Conservation (phyloP, 2,113 vertebrate species). For the Grallaria varia region DNA sequence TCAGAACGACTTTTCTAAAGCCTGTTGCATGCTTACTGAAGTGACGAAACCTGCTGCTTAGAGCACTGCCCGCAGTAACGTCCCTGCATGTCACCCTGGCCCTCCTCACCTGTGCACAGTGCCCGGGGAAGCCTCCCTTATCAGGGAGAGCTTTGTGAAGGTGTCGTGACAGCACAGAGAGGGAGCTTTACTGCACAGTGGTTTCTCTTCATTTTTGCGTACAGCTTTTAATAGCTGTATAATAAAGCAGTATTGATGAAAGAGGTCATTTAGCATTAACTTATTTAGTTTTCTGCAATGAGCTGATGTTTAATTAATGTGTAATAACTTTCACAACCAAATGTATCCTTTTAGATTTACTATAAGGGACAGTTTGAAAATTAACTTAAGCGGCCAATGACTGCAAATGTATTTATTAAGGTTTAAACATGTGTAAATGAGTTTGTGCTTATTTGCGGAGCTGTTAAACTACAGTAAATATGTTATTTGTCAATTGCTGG, state of each 20-base stretch:
- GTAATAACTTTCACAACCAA: slow-evolving; percentile 40
- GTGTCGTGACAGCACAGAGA: background rate
- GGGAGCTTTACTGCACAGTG: background rate
- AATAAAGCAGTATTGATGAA: slow-evolving; percentile 46
- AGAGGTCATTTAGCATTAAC: slow-evolving; percentile 48
- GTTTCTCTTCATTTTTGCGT: background rate
- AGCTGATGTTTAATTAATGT: slow-evolving; percentile 58
- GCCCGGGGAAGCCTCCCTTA: background rate
- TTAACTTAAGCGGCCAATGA: slow-evolving; percentile 44
- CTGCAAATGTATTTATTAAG: slow-evolving; percentile 66
- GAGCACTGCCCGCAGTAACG: background rate
- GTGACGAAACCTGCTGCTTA: background rate
- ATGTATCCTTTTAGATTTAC: slow-evolving; percentile 59
- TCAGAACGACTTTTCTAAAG: background rate
- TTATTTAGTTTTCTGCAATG: slow-evolving; percentile 51
- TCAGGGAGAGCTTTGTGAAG: background rate
- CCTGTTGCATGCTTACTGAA: background rate
- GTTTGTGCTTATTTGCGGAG: slow-evolving; percentile 54
- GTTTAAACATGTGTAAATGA: slow-evolving; percentile 65
- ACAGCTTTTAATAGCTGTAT: background rate
- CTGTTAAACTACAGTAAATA: slow-evolving; percentile 61
- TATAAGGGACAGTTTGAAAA: slow-evolving; percentile 19
- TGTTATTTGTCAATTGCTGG: slow-evolving; percentile 61
- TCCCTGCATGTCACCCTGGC: background rate
- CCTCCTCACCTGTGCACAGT: background rate